Evolutionary conservation across 2,888 invertebrate species (phyloP), one percentile per base, ranked within the genome.

Genomic region (Melangyna quadrimaculata): DNA sequence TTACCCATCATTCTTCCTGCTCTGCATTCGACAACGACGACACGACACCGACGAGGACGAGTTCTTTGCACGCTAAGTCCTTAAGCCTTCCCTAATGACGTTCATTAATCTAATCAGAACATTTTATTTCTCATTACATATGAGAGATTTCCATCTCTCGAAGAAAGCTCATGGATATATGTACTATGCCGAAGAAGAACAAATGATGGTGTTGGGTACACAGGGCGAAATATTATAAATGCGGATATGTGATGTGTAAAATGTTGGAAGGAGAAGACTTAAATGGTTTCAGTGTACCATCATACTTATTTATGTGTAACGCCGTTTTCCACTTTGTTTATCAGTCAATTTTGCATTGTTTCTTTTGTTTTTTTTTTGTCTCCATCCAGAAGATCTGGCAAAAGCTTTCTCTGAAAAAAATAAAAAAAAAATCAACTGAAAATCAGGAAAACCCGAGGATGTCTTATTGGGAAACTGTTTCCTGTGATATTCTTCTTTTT

Each of bases 31-130:
- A 63, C n/a, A n/a, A n/a, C n/a, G n/a, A n/a, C n/a, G n/a, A n/a
- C n/a, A n/a, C n/a, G n/a, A n/a, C n/a, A n/a, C n/a, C n/a, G n/a
- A n/a, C n/a, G n/a, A n/a, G n/a, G n/a, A n/a, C 19, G 22, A n/a
- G 19, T 63, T 19, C 35, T 8, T 53, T 12, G 22, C 53, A 48
- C 22, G 27, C 57, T 29, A 32, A 67, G 43, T 35, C 17, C 45
- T 19, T 55, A 63, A 69, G 55, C 59, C 71, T 35, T 24, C 43
- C 48, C 22, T 72, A 79, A 75, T 71, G 79, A 75, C 59, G 79
- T 75, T 79, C 71, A 79, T 75, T 75, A 84, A 84, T 79, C 71
- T 84, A 79, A 84, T 84, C 59, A 61, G 53, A 71, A 59, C 67
- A 72, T 84, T 79, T 63, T 59, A 79, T 75, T 79, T 79, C 74